A percentile compares a stretch with the other conserved stretches of the same genome.
phyloP scores from a whole-genome alignment of 1,140 invertebrate species.

The Pachypsylla venusta region DNA sequence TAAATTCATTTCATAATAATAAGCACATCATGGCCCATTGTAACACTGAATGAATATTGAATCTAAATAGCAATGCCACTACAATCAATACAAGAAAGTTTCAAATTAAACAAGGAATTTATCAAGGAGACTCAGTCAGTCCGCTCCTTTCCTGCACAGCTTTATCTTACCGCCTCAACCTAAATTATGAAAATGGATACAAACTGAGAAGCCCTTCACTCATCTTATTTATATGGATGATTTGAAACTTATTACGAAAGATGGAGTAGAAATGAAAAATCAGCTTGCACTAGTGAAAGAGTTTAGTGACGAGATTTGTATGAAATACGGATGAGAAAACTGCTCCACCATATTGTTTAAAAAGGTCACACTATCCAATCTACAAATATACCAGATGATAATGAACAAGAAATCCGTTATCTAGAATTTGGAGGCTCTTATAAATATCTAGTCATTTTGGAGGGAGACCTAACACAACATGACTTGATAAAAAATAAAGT shows the following conservation, averaged over 20 bases:
- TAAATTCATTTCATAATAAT: too few species aligned
- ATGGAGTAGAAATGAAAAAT: neutral
- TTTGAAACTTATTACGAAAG: neutral
- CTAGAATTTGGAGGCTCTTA: neutral
- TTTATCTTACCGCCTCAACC: neutral
- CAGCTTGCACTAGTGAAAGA: neutral
- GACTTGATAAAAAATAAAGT: neutral
- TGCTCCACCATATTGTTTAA: neutral
- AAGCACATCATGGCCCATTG: neutral
- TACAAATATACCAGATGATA: neutral
- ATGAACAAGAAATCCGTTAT: neutral
- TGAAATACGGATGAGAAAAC: neutral
- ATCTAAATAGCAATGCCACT: neutral
- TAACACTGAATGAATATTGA: neutral
- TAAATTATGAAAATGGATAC: neutral
- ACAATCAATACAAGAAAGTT: neutral
- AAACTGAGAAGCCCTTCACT: neutral
- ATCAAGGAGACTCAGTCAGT: constrained; percentile 15
- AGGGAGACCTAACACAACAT: neutral
- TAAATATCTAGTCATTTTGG: neutral
- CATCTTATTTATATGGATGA: neutral
- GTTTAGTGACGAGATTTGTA: neutral
- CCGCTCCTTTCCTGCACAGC: constrained; percentile 15
- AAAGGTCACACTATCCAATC: neutral
- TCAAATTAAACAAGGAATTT: constrained; percentile 10